Evolutionary conservation across 2,888 invertebrate genomes (phyloP).

Genomic region (Drosophila mimica): DNA sequence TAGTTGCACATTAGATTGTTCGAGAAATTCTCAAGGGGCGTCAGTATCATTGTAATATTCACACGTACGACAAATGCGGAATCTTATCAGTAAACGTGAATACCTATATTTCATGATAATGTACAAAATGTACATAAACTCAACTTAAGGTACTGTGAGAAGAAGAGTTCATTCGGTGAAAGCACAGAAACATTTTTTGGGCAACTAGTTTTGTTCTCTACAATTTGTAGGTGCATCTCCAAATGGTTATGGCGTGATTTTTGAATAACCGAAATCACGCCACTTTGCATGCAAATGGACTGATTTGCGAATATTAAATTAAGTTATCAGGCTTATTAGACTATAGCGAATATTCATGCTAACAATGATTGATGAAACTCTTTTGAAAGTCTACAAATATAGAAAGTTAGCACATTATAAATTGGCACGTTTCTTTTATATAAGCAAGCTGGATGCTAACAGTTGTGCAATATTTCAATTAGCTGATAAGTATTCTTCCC

Average conservation of each 20-base stretch:
- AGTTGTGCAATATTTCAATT: conserved; percentile 17
- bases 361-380: conserved; percentile 14
- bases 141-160: conserved; percentile 16
- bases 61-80: conserved; percentile 36
- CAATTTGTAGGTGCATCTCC: conserved; percentile 31
- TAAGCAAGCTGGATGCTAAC: conserved; percentile 11
- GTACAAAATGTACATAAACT: conserved; percentile 14
- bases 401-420: neutral
- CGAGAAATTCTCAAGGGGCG: conserved; percentile 51
- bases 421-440: conserved; percentile 12
- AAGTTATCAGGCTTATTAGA: conserved; percentile 35
- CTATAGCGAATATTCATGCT: conserved; percentile 19
- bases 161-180: conserved; percentile 43
- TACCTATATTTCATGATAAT: conserved; percentile 25
- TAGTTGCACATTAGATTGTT: conserved; percentile 49
- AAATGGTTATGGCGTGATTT: conserved; percentile 58
- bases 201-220: conserved; percentile 14
- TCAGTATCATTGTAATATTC: conserved; percentile 35
- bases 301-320: conserved; percentile 18
- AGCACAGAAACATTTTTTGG: conserved; percentile 35
- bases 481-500: conserved; percentile 15
- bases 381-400: neutral
- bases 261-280: conserved; percentile 35
- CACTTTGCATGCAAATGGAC: conserved; percentile 34
- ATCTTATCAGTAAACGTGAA: conserved; percentile 57